Evolutionary conservation across 2,113 vertebrate species (phyloP).

Genomic region (Malurus elegans): DNA sequence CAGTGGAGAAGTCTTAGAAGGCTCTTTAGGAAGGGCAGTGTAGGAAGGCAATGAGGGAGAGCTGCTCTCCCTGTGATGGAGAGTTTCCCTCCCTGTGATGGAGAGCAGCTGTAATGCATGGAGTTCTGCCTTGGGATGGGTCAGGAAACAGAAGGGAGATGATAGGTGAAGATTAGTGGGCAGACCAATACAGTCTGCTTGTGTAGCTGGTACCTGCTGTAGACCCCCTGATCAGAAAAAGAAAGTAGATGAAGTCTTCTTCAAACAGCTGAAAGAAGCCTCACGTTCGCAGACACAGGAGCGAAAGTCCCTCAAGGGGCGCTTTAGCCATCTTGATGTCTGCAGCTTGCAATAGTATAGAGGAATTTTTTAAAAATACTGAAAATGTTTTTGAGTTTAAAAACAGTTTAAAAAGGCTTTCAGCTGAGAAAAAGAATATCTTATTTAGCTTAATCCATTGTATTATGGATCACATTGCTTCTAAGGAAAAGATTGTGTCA

Average conservation of each 20-base stretch:
- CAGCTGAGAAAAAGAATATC: background rate
- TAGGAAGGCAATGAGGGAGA: background rate
- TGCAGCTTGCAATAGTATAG: background rate
- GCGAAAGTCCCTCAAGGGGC: background rate
- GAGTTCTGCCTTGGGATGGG: background rate
- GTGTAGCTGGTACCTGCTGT: background rate
- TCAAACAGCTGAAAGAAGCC: background rate
- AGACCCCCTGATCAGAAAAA: background rate
- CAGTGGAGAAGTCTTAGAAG: background rate
- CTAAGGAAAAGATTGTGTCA: background rate
- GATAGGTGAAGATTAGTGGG: background rate
- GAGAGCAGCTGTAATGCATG: background rate
- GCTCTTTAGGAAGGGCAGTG: background rate
- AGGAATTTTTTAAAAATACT: background rate
- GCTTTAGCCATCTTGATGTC: background rate
- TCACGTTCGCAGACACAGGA: background rate
- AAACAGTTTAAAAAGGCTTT: background rate
- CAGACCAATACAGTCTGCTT: background rate
- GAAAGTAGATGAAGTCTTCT: background rate
- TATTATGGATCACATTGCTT: background rate
- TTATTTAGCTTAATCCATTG: background rate
- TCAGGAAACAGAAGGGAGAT: background rate
- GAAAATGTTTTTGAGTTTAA: background rate
- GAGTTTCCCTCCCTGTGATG: background rate
- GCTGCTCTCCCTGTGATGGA: background rate